Evolutionary conservation across 1,140 invertebrate genomes (phyloP).

Genomic region (Aphidius gifuensis): DNA sequence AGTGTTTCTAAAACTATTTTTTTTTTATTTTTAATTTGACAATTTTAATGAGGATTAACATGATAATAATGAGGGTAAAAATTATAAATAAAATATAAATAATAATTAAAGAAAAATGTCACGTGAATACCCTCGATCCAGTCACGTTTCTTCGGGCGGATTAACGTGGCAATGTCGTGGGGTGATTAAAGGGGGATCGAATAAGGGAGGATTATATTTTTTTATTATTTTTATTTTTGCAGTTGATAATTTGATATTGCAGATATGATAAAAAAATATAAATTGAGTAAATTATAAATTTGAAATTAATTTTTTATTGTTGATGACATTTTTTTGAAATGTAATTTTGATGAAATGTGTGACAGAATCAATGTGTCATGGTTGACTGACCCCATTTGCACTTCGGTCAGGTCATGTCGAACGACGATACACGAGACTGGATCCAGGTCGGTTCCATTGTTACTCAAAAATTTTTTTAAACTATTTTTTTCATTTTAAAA

Average conservation of each 20-base stretch:
- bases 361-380: constrained; percentile 19
- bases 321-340: not conserved
- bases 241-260: not conserved
- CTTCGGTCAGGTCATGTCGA: constrained; percentile 25
- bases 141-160: constrained; percentile 17
- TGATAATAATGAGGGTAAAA: no score
- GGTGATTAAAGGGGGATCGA: not conserved
- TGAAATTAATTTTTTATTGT: not conserved
- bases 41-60: no score
- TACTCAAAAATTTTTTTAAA: constrained; percentile 1
- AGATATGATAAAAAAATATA: not conserved
- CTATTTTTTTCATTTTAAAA: constrained; percentile 2
- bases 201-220: not conserved
- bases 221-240: not conserved
- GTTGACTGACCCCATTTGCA: constrained; percentile 29
- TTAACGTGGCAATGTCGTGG: constrained; percentile 1
- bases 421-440: constrained; percentile 23
- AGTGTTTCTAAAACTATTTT: no score
- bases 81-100: no score
- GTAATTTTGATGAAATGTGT: not conserved
- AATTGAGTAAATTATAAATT: no score
- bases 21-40: no score
- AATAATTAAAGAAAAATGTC: not conserved
- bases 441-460: constrained; percentile 24
- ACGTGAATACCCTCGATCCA: constrained; percentile 1